phyloP scores from a whole-genome alignment of 2,888 invertebrate species.

The Aphidoletes aphidimyza region DNA sequence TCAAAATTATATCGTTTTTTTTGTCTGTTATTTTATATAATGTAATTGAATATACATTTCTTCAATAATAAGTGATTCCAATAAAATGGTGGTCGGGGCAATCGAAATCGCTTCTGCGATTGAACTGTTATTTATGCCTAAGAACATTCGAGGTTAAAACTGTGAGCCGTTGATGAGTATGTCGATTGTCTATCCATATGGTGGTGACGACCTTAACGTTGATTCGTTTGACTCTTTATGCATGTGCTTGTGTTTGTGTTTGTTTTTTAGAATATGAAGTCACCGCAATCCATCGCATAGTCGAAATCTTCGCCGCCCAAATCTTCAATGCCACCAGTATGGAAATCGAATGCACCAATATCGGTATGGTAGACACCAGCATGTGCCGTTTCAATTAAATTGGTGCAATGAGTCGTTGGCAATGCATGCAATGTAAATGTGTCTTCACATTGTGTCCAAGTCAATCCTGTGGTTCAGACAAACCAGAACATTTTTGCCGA shows the following conservation, averaged over 20 bases:
- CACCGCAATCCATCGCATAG: constrained; percentile 78
- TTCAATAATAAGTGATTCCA: too few relatives aligned
- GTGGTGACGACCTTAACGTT: too few relatives aligned
- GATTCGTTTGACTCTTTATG: too few relatives aligned
- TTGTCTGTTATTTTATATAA: too few relatives aligned
- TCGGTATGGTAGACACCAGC: constrained; percentile 74
- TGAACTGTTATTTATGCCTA: too few relatives aligned
- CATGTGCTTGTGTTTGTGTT: background rate
- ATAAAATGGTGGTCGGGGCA: too few relatives aligned
- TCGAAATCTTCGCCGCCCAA: constrained; percentile 73
- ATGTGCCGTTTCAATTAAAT: constrained; percentile 70
- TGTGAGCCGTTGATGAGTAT: too few relatives aligned
- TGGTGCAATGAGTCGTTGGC: constrained; percentile 74
- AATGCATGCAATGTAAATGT: constrained; percentile 74
- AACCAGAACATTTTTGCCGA: too few relatives aligned
- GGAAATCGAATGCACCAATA: constrained; percentile 71
- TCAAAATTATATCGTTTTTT: background rate
- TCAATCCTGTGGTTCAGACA: constrained; percentile 67
- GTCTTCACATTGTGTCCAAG: constrained; percentile 76
- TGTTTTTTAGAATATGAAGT: constrained; percentile 64
- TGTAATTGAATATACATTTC: too few relatives aligned
- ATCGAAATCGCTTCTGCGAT: too few relatives aligned
- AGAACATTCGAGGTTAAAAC: too few relatives aligned
- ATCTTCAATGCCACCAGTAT: constrained; percentile 68
- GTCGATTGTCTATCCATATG: too few relatives aligned